Evolutionary conservation across 2,888 invertebrate genomes (phyloP), one percentile per base, ranked within the genome.

Genomic region (Tribolium freemani): DNA sequence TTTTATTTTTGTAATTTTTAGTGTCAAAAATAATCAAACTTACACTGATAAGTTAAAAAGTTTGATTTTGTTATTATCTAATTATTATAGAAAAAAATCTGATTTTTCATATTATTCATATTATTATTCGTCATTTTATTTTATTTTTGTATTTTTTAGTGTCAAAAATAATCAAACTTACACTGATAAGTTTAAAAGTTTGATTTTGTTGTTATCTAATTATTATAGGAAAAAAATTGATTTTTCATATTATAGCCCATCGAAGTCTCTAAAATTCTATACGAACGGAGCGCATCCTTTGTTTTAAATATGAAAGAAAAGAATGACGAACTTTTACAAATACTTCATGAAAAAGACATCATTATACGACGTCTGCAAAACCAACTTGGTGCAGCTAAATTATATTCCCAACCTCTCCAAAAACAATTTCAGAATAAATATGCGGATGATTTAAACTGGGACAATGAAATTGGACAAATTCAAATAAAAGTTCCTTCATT

Each of bases 281-380:
- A 66, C 54, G 75, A 77, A 21, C 67, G 67, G 5, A 75, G 75
- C 38, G 75, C 75, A 8, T 71, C 72, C 9, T 69, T 74, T n/a
- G 44, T 75, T 3, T 20, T 77, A 31, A 73, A 75, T 53, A 54
- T 77, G 20, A 75, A 73, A 50, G 51, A 67, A 38, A 75, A 66
- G 58, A 77, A 75, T 11, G 73, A 77, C 38, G 71, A 71, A 58
- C 50, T 75, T 8, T 63, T 73, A 16, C 58, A 74, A 48, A 31
- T 58, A 1, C 38, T 77, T 3, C 46, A 60, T 8, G 74, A 77
- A 38, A 77, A 74, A 67, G 77, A 77, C 31, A 48, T 71, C 9
- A 68, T 51, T 9, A 77, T 77, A 20, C 69, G 70, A 56, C 67
- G 75, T 21, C 30, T 76, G 5, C 73, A 76, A 57, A 76, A 75